Evolutionary conservation across 2,113 vertebrate genomes (phyloP), one percentile per base, ranked within the genome.

Genomic region (Odobenus rosmarus): DNA sequence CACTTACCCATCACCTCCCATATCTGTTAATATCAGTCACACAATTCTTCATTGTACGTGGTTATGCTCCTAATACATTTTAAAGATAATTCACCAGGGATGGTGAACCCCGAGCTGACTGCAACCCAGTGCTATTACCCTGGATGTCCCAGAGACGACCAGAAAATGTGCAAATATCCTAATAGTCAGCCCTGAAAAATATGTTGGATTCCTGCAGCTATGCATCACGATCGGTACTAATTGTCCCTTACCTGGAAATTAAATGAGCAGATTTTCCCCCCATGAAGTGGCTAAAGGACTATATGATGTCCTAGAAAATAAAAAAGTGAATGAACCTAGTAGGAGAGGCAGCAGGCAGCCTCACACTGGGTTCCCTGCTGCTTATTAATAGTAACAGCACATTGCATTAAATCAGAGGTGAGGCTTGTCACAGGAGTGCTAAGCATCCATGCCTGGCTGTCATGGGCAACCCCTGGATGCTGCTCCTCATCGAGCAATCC

Each of bases 241-340:
- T 95, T 85, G 97, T 57, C 55, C 86, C 74, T 95, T 61, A 57
- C 92, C 62, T 91, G n/a, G 92, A 93, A 96, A 97, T 90, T 71
- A 96, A 86, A 90, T 72, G 87, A 96, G 57, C 62, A 71, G 67
- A 33, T 76, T 49, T 12, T 1, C 39, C 26, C 42, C 36, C 39
- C 19, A 33, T 1, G 8, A 7, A 46, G 1, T 64, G 76, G 57
- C 89, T 55, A 86, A 97, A 97, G 92, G 62, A 87, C 93, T 36
- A 5, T n/a, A 15, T 0, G 10, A 69, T 90, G 53, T 93, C 90
- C 93, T 86, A 51, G 92, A 53, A 97, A 85, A 89, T 84, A 81
- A 87, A 86, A 87, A 93, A 76, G 90, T 42, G 81, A 88, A 69
- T 8, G 69, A 88, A n/a, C 59, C 49, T 33, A 3, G 19, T 23